Conservation (phyloP, 2,888 invertebrate genomes). For the Emmelina monodactyla region DNA sequence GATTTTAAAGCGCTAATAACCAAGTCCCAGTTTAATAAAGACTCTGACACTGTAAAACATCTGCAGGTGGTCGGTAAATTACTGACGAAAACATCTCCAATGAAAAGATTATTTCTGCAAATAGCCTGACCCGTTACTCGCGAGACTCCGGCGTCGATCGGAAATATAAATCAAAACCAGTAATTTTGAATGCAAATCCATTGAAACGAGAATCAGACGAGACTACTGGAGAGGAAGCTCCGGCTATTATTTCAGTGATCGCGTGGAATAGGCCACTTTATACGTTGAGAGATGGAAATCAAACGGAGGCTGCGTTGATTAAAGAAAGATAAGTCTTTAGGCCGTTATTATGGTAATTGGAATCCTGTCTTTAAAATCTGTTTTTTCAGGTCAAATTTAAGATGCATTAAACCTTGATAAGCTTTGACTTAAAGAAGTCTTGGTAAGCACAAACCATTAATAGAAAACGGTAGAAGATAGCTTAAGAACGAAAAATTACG, state of each 20-base stretch:
- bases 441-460: too few species aligned
- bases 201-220: background rate
- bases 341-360: too few species aligned
- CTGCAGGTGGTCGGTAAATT: background rate
- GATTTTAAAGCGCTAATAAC: too few species aligned
- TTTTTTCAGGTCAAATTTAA: too few species aligned
- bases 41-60: background rate
- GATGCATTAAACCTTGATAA: too few species aligned
- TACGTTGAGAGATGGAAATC: background rate
- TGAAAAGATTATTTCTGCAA: background rate
- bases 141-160: background rate
- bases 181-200: background rate
- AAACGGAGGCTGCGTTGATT: too few species aligned
- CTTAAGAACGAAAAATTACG: too few species aligned
- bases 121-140: background rate
- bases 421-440: too few species aligned
- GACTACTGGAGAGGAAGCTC: background rate
- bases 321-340: too few species aligned
- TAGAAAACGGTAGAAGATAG: too few species aligned
- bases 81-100: background rate
- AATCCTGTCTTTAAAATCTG: too few species aligned
- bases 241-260: background rate
- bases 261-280: background rate
- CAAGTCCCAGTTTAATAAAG: too few species aligned
- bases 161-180: conserved; percentile 1